These are phyloP conservation scores for Pseudorhombus dupliciocellatus DNA, from an alignment of 2,113 vertebrate species.

Conservation along the genomic window DNA sequence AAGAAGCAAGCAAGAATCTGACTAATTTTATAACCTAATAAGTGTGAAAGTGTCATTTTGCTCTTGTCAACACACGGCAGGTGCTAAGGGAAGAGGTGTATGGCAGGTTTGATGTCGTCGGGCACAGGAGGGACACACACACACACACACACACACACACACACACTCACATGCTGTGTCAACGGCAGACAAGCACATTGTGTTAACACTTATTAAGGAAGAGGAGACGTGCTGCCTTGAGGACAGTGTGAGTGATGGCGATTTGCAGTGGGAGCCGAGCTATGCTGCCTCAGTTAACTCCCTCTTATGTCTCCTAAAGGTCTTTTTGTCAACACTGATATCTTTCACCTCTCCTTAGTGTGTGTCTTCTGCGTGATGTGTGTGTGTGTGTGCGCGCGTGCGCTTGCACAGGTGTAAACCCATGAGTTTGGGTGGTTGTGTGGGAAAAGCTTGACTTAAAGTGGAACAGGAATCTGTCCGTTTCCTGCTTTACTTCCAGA, in stretches of 20 bases:
- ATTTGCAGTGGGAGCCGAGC: conserved; percentile 58
- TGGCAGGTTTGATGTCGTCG: conserved; percentile 74
- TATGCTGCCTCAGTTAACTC: conserved; percentile 47
- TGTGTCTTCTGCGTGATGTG: conserved; percentile 22
- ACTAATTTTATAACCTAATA: conserved; percentile 75
- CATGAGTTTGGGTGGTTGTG: conserved; percentile 32
- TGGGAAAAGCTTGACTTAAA: conserved; percentile 50
- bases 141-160: conserved; percentile 52
- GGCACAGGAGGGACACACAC: conserved; percentile 65
- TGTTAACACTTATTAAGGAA: conserved; percentile 78
- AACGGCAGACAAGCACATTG: conserved; percentile 69
- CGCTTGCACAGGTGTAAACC: conserved; percentile 19
- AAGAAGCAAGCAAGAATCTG: conserved; percentile 60
- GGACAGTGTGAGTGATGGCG: conserved; percentile 45
- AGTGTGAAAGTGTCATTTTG: conserved; percentile 78
- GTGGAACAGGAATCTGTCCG: conserved; percentile 72
- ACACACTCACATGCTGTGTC: conserved; percentile 61
- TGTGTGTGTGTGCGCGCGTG: conserved; percentile 13
- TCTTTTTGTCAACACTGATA: conserved; percentile 49
- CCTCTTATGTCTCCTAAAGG: conserved; percentile 55
- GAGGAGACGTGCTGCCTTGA: conserved; percentile 57
- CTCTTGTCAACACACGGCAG: conserved; percentile 78
- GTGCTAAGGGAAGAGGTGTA: conserved; percentile 76
- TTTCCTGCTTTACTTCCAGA: conserved; percentile 74
- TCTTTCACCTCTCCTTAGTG: conserved; percentile 25